These are phyloP conservation scores for Patella ulyssiponensis DNA, from an alignment of 2,888 invertebrate genomes.

Conservation along the genomic window DNA sequence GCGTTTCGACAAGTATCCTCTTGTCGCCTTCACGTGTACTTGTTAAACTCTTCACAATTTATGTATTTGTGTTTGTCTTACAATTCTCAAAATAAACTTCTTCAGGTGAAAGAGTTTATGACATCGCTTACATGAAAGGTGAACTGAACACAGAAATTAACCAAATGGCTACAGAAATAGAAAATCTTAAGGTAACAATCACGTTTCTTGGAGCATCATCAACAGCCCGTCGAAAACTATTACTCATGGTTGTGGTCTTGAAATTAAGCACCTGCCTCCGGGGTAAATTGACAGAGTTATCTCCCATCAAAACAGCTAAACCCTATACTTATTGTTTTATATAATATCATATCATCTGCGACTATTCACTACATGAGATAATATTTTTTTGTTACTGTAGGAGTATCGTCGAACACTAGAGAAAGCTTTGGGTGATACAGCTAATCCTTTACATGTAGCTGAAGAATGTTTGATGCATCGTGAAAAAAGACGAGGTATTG, in stretches of 20 bases:
- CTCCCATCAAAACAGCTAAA: no score
- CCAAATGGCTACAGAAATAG: conserved; percentile 81
- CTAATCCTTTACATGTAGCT: conserved; percentile 89
- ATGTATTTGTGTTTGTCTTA: no score
- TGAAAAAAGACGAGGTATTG: conserved; percentile 88
- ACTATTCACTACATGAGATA: conserved; percentile 57
- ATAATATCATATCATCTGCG: no score
- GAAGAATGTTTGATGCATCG: conserved; percentile 94
- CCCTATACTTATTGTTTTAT: no score
- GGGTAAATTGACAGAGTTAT: no score
- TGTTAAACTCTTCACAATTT: no score
- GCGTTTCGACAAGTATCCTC: no score
- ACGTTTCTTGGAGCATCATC: no score
- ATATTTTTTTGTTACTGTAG: conserved; percentile 13
- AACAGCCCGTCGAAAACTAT: no score
- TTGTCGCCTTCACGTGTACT: no score
- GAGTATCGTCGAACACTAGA: conserved; percentile 77
- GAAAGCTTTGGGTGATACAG: conserved; percentile 83
- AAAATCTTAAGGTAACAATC: conserved; percentile 55
- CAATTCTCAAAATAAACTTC: background rate
- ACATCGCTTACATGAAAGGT: conserved; percentile 62
- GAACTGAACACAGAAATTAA: conserved; percentile 88
- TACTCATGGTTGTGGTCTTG: no score
- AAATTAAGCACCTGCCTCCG: no score
- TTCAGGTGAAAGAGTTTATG: conserved; percentile 58